Conservation (phyloP, 2,797 vertebrate genomes). For the Apodemus agrarius region DNA sequence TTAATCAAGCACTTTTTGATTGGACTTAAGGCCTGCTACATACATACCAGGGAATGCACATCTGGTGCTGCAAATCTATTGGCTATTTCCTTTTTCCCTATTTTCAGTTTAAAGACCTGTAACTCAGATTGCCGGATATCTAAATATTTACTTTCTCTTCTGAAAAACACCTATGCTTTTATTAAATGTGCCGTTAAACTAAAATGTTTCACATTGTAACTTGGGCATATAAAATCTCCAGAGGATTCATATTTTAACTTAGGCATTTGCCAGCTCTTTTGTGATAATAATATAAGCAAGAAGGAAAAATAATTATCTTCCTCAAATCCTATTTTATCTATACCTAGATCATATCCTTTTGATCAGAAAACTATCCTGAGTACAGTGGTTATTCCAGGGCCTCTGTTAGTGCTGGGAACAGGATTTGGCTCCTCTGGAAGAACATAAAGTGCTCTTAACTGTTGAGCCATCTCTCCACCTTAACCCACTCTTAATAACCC, state of each 20-base stretch:
- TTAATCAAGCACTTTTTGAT: background rate
- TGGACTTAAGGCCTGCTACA: background rate
- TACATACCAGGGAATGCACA: background rate
- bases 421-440: background rate
- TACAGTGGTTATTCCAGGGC: background rate
- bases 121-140: background rate
- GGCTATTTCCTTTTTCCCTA: background rate
- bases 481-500: background rate
- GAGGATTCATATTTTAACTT: background rate
- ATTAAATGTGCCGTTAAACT: background rate
- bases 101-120: constrained; percentile 48
- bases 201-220: background rate
- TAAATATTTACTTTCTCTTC: constrained; percentile 7
- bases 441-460: background rate
- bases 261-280: background rate
- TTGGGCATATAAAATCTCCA: background rate
- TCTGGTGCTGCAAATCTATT: background rate
- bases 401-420: background rate
- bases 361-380: background rate
- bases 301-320: background rate
- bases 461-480: background rate
- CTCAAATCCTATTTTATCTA: constrained; percentile 26
- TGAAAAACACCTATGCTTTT: background rate
- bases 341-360: background rate
- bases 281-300: background rate